These are phyloP conservation scores for Dynastes maya DNA, from an alignment of 2,888 invertebrate genomes.

Conservation along the genomic window DNA sequence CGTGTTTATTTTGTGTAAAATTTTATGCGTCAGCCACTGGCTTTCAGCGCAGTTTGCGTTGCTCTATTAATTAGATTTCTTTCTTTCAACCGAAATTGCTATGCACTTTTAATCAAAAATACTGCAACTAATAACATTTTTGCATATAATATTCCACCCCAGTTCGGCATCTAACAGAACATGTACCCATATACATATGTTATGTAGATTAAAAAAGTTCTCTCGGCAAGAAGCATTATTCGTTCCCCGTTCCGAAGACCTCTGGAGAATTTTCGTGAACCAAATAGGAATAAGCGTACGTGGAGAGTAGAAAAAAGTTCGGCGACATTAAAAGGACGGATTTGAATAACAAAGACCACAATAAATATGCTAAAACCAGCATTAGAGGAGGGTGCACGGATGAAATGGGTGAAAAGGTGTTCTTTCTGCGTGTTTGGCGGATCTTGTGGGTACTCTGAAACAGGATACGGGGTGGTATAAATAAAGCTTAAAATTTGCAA, in stretches of 20 bases:
- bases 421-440: not conserved
- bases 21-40: no score
- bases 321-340: conserved; percentile 7
- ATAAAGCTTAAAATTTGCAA: not conserved
- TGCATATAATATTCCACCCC: no score
- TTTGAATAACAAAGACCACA: conserved; percentile 31
- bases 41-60: no score
- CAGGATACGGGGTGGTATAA: not conserved
- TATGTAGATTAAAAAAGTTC: conserved; percentile 33
- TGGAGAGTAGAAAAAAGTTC: not conserved
- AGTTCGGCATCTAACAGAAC: no score
- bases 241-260: not conserved
- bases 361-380: conserved; percentile 33
- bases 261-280: conserved; percentile 7
- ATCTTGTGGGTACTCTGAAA: not conserved
- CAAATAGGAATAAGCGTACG: conserved; percentile 1
- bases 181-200: not conserved
- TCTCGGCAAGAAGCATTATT: conserved; percentile 1
- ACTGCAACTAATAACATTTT: no score
- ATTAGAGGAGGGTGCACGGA: not conserved
- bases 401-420: conserved; percentile 6
- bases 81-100: no score
- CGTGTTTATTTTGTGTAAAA: no score
- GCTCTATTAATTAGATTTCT: no score
- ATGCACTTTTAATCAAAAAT: no score